Percentiles rank a stretch among this genome's conserved stretches.
phyloP scores from a whole-genome alignment of 1,140 invertebrate species.

The Drosophila santomea region DNA sequence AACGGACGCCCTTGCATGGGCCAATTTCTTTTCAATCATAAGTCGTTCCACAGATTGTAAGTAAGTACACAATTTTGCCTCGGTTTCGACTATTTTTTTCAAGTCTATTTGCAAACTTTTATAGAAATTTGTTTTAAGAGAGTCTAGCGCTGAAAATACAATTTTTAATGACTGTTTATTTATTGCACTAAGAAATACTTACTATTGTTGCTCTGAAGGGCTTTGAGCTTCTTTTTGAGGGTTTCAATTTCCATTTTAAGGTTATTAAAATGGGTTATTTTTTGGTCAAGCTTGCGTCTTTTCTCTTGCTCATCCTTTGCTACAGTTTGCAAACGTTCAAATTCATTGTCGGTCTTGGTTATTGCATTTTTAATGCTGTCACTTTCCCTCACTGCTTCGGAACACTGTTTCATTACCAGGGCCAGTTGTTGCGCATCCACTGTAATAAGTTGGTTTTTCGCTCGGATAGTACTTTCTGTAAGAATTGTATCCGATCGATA shows the following conservation, averaged over 20 bases:
- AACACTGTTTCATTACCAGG: conserved; percentile 39
- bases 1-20: conserved; percentile 19
- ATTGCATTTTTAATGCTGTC: conserved; percentile 54
- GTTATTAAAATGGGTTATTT: conserved; percentile 39
- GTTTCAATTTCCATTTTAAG: conserved; percentile 41
- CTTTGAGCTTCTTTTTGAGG: conserved; percentile 17
- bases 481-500: conserved; percentile 62
- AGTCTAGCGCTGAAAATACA: conserved; percentile 54
- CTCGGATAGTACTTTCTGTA: conserved; percentile 54
- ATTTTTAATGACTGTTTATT: neutral
- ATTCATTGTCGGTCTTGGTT: conserved; percentile 48
- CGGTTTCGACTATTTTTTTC: conserved; percentile 22
- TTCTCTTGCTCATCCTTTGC: conserved; percentile 36
- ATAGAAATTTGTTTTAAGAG: conserved; percentile 85
- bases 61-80: conserved; percentile 16
- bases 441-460: conserved; percentile 56
- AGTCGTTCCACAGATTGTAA: neutral
- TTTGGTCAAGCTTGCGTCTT: conserved; percentile 59
- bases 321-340: conserved; percentile 51
- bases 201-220: conserved; percentile 27
- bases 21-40: conserved; percentile 8
- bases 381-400: conserved; percentile 29
- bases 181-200: neutral
- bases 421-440: conserved; percentile 51
- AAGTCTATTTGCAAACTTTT: conserved; percentile 15